phyloP scores from a whole-genome alignment of 1,140 invertebrate species.

The Nephila pilipes region DNA sequence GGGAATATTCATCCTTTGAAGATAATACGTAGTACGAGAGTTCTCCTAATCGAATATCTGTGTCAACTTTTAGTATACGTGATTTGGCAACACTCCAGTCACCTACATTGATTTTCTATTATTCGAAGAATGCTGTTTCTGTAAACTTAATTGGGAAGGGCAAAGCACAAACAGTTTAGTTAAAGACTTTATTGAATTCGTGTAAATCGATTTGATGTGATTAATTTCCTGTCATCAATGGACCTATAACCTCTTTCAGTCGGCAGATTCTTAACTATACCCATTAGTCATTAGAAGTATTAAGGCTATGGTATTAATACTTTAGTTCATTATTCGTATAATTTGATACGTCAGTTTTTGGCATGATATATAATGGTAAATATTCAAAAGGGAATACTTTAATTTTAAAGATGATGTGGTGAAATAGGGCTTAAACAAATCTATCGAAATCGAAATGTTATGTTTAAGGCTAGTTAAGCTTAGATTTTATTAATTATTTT shows the following conservation, averaged over 20 bases:
- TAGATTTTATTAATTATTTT: no score
- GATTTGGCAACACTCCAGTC: constrained; percentile 2
- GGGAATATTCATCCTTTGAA: background rate
- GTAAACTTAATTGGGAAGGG: background rate
- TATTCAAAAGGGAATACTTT: no score
- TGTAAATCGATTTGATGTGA: background rate
- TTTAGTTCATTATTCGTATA: no score
- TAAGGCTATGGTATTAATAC: no score
- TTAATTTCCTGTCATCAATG: background rate
- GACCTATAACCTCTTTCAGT: background rate
- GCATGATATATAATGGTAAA: no score
- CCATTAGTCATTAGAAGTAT: background rate
- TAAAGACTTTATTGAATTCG: constrained; percentile 10
- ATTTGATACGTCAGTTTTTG: no score
- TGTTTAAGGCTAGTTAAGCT: no score
- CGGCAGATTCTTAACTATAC: background rate
- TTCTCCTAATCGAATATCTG: background rate
- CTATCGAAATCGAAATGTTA: no score
- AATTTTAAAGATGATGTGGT: no score
- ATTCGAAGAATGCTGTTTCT: background rate
- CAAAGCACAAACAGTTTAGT: background rate
- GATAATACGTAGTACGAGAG: no score
- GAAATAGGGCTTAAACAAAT: no score
- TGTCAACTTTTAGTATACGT: background rate
- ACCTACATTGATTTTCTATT: constrained; percentile 28